Conservation (phyloP, 2,797 vertebrate genomes). For the Fistularia tabacaria region DNA sequence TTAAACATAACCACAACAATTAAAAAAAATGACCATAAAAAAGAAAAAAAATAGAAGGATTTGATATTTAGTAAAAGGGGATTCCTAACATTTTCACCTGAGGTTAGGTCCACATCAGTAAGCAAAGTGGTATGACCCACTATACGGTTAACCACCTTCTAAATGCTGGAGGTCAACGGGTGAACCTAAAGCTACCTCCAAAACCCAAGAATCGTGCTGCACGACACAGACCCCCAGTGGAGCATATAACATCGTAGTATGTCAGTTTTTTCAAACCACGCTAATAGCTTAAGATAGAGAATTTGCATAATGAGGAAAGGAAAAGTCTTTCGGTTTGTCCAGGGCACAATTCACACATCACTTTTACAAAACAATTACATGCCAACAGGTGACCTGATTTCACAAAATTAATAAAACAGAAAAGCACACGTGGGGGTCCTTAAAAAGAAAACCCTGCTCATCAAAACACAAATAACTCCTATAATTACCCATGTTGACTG, state of each 20-base stretch:
- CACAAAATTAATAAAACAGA: background rate
- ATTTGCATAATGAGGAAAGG: background rate
- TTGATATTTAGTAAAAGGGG: no score
- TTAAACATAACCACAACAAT: background rate
- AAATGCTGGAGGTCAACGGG: no score
- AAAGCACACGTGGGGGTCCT: background rate
- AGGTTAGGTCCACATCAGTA: no score
- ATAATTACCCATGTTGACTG: conserved; percentile 17
- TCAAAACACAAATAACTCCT: conserved; percentile 10
- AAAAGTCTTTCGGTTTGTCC: background rate
- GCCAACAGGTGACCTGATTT: background rate
- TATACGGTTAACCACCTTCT: no score
- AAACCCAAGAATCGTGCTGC: no score
- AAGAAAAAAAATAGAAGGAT: no score
- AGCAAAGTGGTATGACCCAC: no score
- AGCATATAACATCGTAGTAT: background rate
- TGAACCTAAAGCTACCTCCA: no score
- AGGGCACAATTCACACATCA: conserved; percentile 1
- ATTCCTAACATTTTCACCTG: no score
- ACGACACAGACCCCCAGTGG: no score
- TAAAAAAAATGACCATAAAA: background rate
- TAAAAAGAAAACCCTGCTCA: conserved; percentile 3
- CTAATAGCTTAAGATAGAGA: conserved; percentile 1
- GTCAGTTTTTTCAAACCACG: conserved; percentile 13
- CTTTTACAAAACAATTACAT: background rate